Evolutionary conservation across 2,797 vertebrate genomes (phyloP).

Genomic region (Lutra lutra): DNA sequence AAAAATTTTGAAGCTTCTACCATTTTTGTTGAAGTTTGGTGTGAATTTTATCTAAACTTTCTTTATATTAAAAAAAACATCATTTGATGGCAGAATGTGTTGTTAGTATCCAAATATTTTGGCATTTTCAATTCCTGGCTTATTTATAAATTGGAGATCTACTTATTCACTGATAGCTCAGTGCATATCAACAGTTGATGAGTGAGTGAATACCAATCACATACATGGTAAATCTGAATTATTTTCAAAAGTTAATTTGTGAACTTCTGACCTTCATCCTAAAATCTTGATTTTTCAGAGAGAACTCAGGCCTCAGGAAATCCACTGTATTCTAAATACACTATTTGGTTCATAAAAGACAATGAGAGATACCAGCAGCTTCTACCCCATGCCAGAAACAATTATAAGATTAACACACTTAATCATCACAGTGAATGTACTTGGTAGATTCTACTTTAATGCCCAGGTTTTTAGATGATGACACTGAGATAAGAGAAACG

Average conservation of each 20-base stretch:
- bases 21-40: background rate
- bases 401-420: background rate
- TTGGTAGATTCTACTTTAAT: background rate
- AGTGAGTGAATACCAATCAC: background rate
- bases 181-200: background rate
- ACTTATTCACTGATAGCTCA: background rate
- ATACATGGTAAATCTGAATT: background rate
- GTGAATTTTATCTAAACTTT: background rate
- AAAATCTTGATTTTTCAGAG: background rate
- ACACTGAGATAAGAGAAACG: background rate
- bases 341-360: background rate
- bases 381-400: background rate
- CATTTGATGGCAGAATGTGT: background rate
- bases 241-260: background rate
- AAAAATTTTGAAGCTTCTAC: background rate
- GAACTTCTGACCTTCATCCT: background rate
- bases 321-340: background rate
- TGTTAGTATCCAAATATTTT: background rate
- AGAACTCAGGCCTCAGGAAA: background rate
- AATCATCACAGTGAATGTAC: background rate
- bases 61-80: background rate
- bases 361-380: background rate
- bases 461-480: background rate
- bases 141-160: background rate
- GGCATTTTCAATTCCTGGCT: background rate